Evolutionary conservation across 2,888 invertebrate genomes (phyloP), one percentile per base, ranked within the genome.

Genomic region (Drosophila formosana): DNA sequence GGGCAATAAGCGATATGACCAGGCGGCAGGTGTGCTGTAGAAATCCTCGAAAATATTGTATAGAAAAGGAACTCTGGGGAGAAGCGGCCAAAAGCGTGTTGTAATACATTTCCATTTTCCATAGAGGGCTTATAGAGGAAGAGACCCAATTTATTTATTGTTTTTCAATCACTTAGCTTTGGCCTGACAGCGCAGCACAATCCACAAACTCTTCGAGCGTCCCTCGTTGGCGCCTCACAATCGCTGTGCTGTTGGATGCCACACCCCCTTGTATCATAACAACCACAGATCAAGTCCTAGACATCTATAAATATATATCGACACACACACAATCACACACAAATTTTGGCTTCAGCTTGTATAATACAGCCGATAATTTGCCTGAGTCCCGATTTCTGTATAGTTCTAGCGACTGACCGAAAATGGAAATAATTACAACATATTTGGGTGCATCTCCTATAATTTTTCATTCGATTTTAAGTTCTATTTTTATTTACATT

Each of bases 1-100:
- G 95, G 95, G 95, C 94, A 94, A 94, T 90, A 94, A 94, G 95
- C 95, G 94, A 95, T 94, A 94, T 94, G 94, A 94, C 94, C 95
- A 95, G 93, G 93, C 94, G 94, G 94, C 93, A 94, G 94, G 92
- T 92, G 92, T 92, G 93, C 92, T 92, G 92, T 92, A 92, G 93
- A 92, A 92, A 91, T 92, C 93, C 92, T 92, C 93, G 92, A 91
- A 88, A 91, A 89, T 90, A 91, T 90, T 91, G 89, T 73, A 78
- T 85, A 90, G 76, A 90, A 82, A 88, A 84, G 78, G 90, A 80
- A 83, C 92, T 92, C 92, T 91, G 92, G 92, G 92, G 92, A 91
- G 92, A 92, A 92, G 92, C 90, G 91, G 92, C 93, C 91, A 92
- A 90, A 90, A 76, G 70, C 72, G 91, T 91, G 92, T 92, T 91